Conservation (phyloP, 2,113 vertebrate species). For the Glaucomys volans region DNA sequence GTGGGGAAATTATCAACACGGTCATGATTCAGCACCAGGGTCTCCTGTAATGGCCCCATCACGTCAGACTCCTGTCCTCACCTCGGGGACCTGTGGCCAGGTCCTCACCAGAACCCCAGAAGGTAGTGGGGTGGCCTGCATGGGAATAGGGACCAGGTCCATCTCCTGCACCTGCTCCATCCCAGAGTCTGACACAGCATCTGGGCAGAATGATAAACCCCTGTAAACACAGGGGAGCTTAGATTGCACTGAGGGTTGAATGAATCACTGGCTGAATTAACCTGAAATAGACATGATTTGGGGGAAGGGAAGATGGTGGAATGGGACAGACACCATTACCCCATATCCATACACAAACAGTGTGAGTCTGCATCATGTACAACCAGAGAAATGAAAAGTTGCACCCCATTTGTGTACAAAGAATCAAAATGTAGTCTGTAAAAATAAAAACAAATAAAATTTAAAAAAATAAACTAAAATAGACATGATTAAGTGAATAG, state of each 20-base stretch:
- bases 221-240: neutral
- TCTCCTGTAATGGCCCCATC: no score
- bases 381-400: no score
- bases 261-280: neutral
- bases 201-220: neutral
- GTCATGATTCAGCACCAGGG: accelerated
- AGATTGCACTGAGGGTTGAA: neutral
- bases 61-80: neutral
- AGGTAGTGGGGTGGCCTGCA: no score
- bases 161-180: neutral
- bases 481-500: neutral
- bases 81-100: neutral
- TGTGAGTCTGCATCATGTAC: no score
- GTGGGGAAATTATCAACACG: neutral
- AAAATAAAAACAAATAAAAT: no score
- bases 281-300: neutral
- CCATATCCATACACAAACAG: no score
- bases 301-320: no score
- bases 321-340: no score
- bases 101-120: neutral
- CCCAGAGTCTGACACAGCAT: neutral
- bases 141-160: no score
- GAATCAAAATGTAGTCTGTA: no score
- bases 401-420: no score
- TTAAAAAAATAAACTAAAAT: neutral